Evolutionary conservation across 1,140 invertebrate genomes (phyloP), one percentile per base, ranked within the genome.

Genomic region (Melipona quadrifasciata): DNA sequence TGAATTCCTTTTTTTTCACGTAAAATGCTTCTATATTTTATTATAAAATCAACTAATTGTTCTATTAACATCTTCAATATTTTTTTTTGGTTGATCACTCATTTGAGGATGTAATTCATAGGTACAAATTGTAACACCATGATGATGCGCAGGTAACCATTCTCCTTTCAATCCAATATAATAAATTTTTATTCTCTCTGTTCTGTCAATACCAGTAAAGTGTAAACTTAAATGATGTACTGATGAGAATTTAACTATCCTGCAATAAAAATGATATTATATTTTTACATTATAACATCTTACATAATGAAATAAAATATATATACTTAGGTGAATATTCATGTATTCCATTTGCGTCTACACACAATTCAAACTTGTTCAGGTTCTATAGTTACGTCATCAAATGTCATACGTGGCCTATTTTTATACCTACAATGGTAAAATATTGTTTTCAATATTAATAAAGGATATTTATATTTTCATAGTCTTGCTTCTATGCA

Each of bases 121-220:
- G 79, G 96, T 97, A 90, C 98, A 98, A 90, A 99, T 98, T 39
- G 97, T 97, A 10, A 99, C 97, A 82, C 98, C 98, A 93, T 99
- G 98, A 78, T 96, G 95, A 91, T 97, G 97, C 0, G 96, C 97
- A 90, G 97, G 96, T n/a, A 96, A 96, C 95, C 97, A 99, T 95
- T 99, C 98, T 14, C 98, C 99, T 93, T 97, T 97, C n/a, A 99
- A 95, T 21, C 99, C 99, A 93, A 99, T 99, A 92, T 99, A 99
- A 92, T 98, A 98, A 81, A 99, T 96, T 92, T 96, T 96, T 2
- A 98, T 98, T 77, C 95, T 96, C 67, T 99, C 98, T 51, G 95
- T 96, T 61, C 98, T 98, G 95, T 97, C 98, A 94, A 98, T 99
- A 39, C 95, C 96, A 12, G 97, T 98, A 93, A 99, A 98, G 94